Base-by-base conservation (phyloP, 2,888 invertebrate species). In the Napeogenes inachia region DNA sequence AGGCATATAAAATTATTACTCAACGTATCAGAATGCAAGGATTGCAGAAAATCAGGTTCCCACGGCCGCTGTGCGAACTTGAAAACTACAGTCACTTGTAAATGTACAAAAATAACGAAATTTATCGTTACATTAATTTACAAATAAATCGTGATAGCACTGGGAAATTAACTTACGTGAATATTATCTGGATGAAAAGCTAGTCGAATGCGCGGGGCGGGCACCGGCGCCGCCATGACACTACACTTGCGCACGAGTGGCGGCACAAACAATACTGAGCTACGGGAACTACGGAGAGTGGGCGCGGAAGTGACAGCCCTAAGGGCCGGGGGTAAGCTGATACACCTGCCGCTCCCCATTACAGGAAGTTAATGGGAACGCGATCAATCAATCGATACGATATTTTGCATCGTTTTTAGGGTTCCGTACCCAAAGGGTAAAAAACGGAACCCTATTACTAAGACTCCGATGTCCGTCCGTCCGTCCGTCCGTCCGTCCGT, bases 101-200 rank as follows among this genome's bases (percentile, higher is more conserved):
- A 42, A 30, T 50, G 30, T 10, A 30, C 30, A 50, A 50, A 50
- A 50, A 50, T 30, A n/a, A 50, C 8, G 6, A 12, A 50, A 30
- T 30, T 12, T 30, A 13, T 21, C 21, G 13, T 50, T 10, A 50
- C 10, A 47, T 6, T 13, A 13, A 47, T 47, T n/a, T n/a, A 6
- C n/a, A 13, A 21, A 21, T 21, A 21, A 21, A 21, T 21, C 21
- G 21, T 21, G 21, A 21, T 21, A 21, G 21, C 21, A 21, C 21
- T 21, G 1, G 21, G 21, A 21, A 21, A 45, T 33, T 50, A 68
- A 77, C 89, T 89, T 79, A 90, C 90, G 65, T 90, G 89, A 64
- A 89, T 89, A 66, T 89, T 88, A 75, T 88, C 84, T 63, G 89
- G 86, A 66, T 87, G 89, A 46, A 89, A 76, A 35, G 87, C 87